These are phyloP conservation scores for Dendrocincla fuliginosa DNA, from an alignment of 2,797 vertebrate genomes.

Conservation along the genomic window DNA sequence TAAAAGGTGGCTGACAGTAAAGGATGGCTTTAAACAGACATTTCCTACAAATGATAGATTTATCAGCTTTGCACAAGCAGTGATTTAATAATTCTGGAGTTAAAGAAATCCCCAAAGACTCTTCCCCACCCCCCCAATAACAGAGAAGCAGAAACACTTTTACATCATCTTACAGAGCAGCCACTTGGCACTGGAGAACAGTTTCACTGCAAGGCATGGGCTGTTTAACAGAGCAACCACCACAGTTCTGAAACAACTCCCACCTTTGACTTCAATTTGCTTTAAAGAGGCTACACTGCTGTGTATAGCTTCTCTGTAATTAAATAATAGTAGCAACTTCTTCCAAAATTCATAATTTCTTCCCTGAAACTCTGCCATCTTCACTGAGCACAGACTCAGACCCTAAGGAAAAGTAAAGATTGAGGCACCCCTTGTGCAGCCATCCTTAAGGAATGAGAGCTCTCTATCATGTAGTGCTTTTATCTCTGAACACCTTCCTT, in stretches of 20 bases:
- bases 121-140: neutral
- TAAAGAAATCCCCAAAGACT: neutral
- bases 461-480: neutral
- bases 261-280: neutral
- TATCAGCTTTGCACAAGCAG: neutral
- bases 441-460: neutral
- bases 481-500: neutral
- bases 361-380: neutral
- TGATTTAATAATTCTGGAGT: neutral
- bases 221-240: neutral
- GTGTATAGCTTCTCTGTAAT: neutral
- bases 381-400: neutral
- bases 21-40: neutral
- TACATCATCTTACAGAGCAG: neutral
- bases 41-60: slow-evolving; percentile 6
- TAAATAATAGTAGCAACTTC: neutral
- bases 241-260: neutral
- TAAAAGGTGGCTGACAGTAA: neutral
- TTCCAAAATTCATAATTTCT: neutral
- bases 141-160: neutral
- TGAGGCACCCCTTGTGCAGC: neutral
- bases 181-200: neutral
- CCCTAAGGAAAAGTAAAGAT: neutral
- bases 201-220: neutral
- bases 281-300: neutral